Percentiles rank a stretch among this genome's conserved stretches.
Conservation (phyloP, 92 coral and sea anemone species). For the Phenganax subtilis region DNA sequence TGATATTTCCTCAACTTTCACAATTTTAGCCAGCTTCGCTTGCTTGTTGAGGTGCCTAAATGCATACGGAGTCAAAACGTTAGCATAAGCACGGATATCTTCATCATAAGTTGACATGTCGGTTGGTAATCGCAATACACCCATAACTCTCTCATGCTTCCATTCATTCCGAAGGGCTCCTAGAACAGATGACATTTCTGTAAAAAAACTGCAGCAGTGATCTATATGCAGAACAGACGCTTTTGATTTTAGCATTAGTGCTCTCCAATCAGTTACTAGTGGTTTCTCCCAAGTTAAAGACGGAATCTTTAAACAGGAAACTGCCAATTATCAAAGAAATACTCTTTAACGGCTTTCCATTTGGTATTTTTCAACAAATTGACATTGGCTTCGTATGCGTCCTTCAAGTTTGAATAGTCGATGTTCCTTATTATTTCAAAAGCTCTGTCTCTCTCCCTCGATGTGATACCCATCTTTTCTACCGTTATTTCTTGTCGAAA, state of each 20-base stretch:
- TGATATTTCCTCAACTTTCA: not conserved
- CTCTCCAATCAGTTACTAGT: conserved; percentile 57
- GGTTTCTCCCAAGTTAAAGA: conserved; percentile 53
- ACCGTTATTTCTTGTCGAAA: conserved; percentile 54
- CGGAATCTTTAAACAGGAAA: conserved; percentile 45
- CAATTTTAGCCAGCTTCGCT: conserved; percentile 25
- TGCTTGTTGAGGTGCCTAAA: conserved; percentile 37
- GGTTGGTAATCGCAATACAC: not conserved
- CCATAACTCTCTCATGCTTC: conserved; percentile 47
- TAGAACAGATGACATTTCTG: conserved; percentile 27
- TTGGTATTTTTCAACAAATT: conserved; percentile 41
- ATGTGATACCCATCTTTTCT: conserved; percentile 52
- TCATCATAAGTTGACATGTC: conserved; percentile 2
- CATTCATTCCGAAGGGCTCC: conserved; percentile 43
- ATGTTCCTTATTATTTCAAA: conserved; percentile 33
- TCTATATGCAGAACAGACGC: conserved; percentile 51
- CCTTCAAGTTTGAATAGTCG: conserved; percentile 27
- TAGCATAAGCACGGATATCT: conserved; percentile 43
- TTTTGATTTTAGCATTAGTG: conserved; percentile 38
- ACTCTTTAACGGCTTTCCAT: conserved; percentile 43
- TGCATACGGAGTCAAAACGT: conserved; percentile 49
- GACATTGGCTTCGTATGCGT: conserved; percentile 34
- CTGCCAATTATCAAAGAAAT: conserved; percentile 53
- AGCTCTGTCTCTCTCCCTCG: conserved; percentile 44
- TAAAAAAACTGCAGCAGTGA: conserved; percentile 41